phyloP scores from a whole-genome alignment of 1,140 invertebrate species.

The Conus ventricosus region DNA sequence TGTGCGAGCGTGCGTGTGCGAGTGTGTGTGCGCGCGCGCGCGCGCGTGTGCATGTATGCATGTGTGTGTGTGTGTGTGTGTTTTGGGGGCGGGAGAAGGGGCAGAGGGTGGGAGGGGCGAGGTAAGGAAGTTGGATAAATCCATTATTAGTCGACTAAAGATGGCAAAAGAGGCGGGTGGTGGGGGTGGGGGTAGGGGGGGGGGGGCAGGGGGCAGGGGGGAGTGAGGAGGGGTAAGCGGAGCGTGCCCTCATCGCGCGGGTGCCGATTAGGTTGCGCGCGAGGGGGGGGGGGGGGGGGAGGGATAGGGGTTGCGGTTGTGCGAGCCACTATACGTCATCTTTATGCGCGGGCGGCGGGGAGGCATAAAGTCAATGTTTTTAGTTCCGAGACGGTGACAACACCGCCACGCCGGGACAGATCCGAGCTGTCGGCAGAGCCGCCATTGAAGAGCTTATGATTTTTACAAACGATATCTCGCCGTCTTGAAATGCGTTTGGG shows the following conservation, averaged over 20 bases:
- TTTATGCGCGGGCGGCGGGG: background rate
- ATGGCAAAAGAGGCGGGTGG: background rate
- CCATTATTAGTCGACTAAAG: background rate
- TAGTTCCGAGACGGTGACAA: background rate
- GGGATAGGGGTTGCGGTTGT: background rate
- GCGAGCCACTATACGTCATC: background rate
- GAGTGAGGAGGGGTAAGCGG: too few species aligned
- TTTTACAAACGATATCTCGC: background rate
- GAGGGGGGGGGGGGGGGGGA: background rate
- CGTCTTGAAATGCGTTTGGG: background rate
- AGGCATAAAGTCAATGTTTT: constrained; percentile 4
- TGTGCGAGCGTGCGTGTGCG: too few species aligned
- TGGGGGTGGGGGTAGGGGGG: too few species aligned
- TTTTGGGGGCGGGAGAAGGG: too few species aligned
- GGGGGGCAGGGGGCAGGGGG: background rate
- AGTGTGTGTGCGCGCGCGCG: too few species aligned
- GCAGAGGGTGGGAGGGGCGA: too few species aligned
- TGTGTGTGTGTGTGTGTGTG: too few species aligned
- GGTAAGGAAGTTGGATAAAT: background rate
- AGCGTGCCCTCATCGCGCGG: background rate
- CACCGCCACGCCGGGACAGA: background rate
- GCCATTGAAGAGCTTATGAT: background rate
- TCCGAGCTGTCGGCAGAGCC: background rate
- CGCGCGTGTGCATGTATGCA: too few species aligned
- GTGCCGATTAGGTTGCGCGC: background rate